Evolutionary conservation across 2,113 vertebrate genomes (phyloP).

Genomic region (Leptocoma aspasia): DNA sequence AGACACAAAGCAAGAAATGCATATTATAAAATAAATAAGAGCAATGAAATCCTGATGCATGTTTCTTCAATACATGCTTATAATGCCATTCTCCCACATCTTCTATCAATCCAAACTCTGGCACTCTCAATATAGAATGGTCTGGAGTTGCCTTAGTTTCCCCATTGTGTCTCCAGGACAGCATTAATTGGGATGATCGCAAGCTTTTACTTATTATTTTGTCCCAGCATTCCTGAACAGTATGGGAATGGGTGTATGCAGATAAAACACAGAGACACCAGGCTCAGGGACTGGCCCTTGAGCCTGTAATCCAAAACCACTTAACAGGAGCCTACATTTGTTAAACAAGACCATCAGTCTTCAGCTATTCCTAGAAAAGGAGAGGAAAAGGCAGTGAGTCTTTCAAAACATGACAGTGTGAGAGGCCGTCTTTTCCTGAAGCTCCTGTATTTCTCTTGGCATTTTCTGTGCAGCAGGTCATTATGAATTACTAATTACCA

Average conservation of each 20-base stretch:
- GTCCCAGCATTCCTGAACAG: background rate
- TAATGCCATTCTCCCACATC: background rate
- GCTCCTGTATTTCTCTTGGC: background rate
- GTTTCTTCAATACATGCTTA: background rate
- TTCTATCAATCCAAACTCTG: background rate
- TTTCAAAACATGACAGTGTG: background rate
- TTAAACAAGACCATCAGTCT: background rate
- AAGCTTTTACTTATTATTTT: background rate
- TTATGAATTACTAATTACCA: constrained; percentile 15
- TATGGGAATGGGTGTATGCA: background rate
- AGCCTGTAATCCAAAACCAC: background rate
- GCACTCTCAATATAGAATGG: background rate
- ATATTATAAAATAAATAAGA: background rate
- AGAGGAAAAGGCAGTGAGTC: background rate
- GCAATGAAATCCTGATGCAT: background rate
- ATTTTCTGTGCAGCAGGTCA: background rate
- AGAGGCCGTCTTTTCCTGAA: background rate
- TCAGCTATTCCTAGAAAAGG: background rate
- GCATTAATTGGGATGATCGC: background rate
- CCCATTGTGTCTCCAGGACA: background rate
- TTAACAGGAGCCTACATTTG: background rate
- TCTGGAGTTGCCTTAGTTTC: background rate
- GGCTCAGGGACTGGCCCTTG: background rate
- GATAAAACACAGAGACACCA: background rate
- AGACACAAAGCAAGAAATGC: background rate